Base-by-base conservation (phyloP, 1,140 invertebrate species). In the Apolygus lucorum region DNA sequence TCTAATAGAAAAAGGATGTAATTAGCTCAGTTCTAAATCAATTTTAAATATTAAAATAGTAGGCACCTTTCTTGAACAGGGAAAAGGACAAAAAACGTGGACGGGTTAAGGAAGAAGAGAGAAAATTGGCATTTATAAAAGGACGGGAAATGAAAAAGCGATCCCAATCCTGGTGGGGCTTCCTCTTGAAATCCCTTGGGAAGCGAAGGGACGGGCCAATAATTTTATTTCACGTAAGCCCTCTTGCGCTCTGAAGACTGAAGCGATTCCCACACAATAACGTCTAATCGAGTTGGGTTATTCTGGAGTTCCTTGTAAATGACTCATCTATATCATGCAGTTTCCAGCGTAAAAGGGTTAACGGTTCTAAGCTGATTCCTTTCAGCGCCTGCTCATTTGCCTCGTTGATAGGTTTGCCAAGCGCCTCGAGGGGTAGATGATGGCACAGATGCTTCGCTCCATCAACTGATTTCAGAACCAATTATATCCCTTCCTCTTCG, bases 311-410 rank as follows among this genome's bases (percentile, higher is more conserved):
- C 13, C 54, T 59, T 59, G 54, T 59, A 59, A 59, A 59, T 59
- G 54, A 59, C 54, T 59, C 54, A 59, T 59, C 54, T 59, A 59
- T 59, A 59, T 59, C 54, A 59, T 59, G 54, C 11, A 59, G 54
- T 21, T 17, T 59, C 54, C 22, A 13, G 22, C 22, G 54, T 59
- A 59, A 59, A 59, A 59, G 54, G 54, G 54, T 59, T 59, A 59
- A 59, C 54, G 54, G 54, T 59, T 59, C 54, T 59, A 59, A 59
- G 54, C 54, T 11, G 54, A 59, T 59, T 59, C 54, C 54, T 59
- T 49, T 24, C 13, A 22, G 13, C 13, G 13, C 54, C 22, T 13
- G 13, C 22, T 24, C 11, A 17, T 59, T 59, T 13, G 13, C 22
- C 22, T 59, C 54, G 54, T 59, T 59, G 54, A 59, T 59, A 59